These are phyloP conservation scores for Conomelus anceps DNA, from an alignment of 2,888 invertebrate genomes.

Conservation along the genomic window DNA sequence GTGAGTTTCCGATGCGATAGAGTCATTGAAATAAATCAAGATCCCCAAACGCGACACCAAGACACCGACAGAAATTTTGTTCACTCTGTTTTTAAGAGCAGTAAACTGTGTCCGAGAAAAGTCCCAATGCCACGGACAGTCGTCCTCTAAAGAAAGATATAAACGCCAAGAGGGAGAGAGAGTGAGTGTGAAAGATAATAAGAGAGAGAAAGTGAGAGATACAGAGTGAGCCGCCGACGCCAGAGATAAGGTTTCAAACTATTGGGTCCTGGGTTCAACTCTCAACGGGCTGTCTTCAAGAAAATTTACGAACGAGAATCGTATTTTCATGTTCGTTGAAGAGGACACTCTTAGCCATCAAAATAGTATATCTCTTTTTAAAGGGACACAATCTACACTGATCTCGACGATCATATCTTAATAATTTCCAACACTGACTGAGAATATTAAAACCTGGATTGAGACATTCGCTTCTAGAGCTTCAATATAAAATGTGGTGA, in stretches of 20 bases:
- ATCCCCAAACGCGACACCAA: background rate
- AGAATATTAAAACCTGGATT: too few species aligned
- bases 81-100: background rate
- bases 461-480: too few species aligned
- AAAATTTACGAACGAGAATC: background rate
- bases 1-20: background rate
- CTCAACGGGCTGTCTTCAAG: background rate
- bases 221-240: too few species aligned
- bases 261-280: background rate
- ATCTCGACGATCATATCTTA: background rate
- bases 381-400: background rate
- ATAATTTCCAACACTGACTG: background rate
- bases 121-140: too few species aligned
- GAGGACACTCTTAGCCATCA: background rate
- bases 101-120: background rate
- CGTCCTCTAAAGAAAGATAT: background rate
- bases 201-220: background rate
- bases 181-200: background rate
- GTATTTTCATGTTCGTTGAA: background rate
- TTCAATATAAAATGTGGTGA: too few species aligned
- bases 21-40: background rate
- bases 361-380: background rate
- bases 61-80: background rate
- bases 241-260: background rate
- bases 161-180: background rate